Evolutionary conservation across 2,797 vertebrate genomes (phyloP), one percentile per base, ranked within the genome.

Genomic region (Alosa sapidissima): DNA sequence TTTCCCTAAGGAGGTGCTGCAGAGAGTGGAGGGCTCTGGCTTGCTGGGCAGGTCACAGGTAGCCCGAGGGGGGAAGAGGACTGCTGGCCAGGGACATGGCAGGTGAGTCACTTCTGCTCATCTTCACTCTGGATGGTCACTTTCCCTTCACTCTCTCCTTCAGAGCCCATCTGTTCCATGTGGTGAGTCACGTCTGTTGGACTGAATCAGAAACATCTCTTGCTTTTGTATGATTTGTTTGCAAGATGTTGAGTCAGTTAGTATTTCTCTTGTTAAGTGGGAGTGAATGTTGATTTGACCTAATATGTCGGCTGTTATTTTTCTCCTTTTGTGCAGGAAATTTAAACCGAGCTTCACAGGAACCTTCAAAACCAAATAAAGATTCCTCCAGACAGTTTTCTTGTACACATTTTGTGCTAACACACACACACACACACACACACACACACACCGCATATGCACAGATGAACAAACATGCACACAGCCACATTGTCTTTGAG

Each of bases 1-100:
- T 82, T 92, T 96, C 88, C 94, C 95, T 55, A 94, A 94, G 93
- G 95, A 94, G 90, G 92, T 95, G 88, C 88, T 94, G 83, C 91
- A 94, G 89, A 86, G 6, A 83, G 93, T 94, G 87, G 88, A 85
- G 91, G 93, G 91, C 72, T 52, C 82, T 0, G 33, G 68, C 68
- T 5, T 75, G 36, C 33, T 14, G 33, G 68, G 33, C 36, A 75
- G 68, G 68, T 75, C 68, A 75, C 33, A 41, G 68, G 2, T 75
- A 41, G 68, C 68, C 68, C 36, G 68, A 16, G 68, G 68, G 36
- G 68, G 2, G 2, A 75, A 75, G 68, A 75, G 68, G 68, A 45
- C 41, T 14, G 68, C 68, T 4, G 68, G 68, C 19, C 68, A 41
- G 3, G 68, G 68, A 14, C 68, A 75, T 36, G 36, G 68, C 68